Base-by-base conservation (phyloP, 2,888 invertebrate species). In the Macrosiphum euphorbiae region DNA sequence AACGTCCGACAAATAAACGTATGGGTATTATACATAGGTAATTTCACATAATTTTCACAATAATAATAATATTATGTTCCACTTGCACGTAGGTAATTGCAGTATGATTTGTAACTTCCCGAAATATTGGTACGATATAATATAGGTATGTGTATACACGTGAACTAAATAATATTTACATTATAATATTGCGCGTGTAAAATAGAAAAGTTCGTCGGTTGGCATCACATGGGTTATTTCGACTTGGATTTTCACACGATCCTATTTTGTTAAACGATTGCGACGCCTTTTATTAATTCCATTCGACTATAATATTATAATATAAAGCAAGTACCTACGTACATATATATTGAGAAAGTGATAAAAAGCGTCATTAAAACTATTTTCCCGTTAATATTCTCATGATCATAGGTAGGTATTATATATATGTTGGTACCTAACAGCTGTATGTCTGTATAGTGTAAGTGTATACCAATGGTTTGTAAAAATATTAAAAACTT, bases 241-340 rank as follows among this genome's bases (percentile, higher is more conserved):
- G n/a, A 87, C 41, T 87, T 16, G 26, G 8, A n/a, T 55, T 67
- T 92, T 92, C 92, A 26, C 92, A 92, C 92, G 92, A 67, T 92
- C 86, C 61, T 50, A 92, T 92, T 92, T 58, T 0, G 11, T 87
- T 26, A 50, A 47, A 26, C 16, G 47, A 50, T 86, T 58, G 47
- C 58, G 35, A 61, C 26, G n/a, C 7, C 35, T 90, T 90, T 67
- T 90, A 50, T 50, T 47, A 78, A 78, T 78, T 50, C 20, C 87
- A n/a, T 20, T 16, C 50, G 8, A 47, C 41, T 28, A 16, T 11
- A 28, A 52, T 52, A 52, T 52, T 52, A 55, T 20, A 55, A 55
- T 55, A 44, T 85, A 44, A 44, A 11, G 35, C 35, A 20, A 78
- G 78, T 41, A 61, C 55, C 24, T 58, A 8, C 26, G 0, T 58